Evolutionary conservation across 2,113 vertebrate species (phyloP).

Genomic region (Sisor rabdophorus): DNA sequence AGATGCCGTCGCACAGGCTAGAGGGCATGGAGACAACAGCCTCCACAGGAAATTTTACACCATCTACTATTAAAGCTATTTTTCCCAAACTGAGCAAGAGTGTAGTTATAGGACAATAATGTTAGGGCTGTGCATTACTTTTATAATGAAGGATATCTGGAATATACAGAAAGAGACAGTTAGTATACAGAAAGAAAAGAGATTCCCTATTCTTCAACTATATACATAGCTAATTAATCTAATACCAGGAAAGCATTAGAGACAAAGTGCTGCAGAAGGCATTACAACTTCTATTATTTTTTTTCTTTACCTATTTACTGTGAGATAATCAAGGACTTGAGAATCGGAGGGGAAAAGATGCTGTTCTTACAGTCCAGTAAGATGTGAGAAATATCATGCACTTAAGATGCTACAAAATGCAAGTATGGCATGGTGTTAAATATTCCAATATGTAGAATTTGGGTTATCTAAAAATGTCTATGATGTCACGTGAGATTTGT

Average conservation of each 20-base stretch:
- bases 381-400: slow-evolving; percentile 23
- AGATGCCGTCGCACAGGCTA: slow-evolving; percentile 69
- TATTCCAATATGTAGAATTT: background rate
- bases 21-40: slow-evolving; percentile 72
- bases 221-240: background rate
- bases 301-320: slow-evolving; percentile 2
- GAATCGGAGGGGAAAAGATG: too few species aligned
- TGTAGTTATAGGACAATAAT: slow-evolving; percentile 47
- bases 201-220: background rate
- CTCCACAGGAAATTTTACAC: slow-evolving; percentile 71
- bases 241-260: background rate
- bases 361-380: slow-evolving; percentile 1
- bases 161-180: background rate
- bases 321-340: slow-evolving; percentile 2
- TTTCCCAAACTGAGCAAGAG: slow-evolving; percentile 63
- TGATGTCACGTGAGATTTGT: slow-evolving; percentile 4
- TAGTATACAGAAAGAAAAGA: background rate
- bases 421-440: background rate
- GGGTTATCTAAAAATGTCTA: background rate
- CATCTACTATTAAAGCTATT: slow-evolving; percentile 65
- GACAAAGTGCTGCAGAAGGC: background rate
- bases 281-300: slow-evolving; percentile 3
- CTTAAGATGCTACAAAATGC: slow-evolving; percentile 27
- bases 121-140: background rate
- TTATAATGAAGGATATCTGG: background rate